These are phyloP conservation scores for Brachionus paranguensis DNA, from an alignment of 1,140 invertebrate genomes.

Conservation along the genomic window DNA sequence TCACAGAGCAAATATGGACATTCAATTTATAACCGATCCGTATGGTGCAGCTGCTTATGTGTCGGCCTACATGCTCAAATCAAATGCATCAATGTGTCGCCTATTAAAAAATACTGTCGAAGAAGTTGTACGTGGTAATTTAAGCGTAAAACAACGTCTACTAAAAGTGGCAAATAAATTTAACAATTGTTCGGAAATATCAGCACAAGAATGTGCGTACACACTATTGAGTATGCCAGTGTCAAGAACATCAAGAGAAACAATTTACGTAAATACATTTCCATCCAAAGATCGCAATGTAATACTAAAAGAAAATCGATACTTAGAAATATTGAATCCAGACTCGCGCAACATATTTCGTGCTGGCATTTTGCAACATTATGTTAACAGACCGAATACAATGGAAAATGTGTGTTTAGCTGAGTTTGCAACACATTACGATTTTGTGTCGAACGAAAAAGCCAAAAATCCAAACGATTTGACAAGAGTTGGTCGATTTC, in stretches of 20 bases:
- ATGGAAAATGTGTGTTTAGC: neutral
- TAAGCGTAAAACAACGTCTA: neutral
- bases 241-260: neutral
- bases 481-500: neutral
- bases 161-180: neutral
- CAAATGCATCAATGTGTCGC: neutral
- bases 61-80: neutral
- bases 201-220: neutral
- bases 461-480: neutral
- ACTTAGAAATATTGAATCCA: neutral
- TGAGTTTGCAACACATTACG: neutral
- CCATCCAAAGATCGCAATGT: neutral
- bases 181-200: neutral
- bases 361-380: neutral
- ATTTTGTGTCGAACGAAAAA: neutral
- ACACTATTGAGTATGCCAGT: neutral
- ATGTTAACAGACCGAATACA: neutral
- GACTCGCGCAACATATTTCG: neutral
- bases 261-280: neutral
- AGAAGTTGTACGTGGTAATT: neutral
- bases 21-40: neutral
- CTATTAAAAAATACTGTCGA: neutral
- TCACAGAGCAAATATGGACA: neutral
- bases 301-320: neutral
- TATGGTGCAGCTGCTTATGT: neutral